Evolutionary conservation across 1,140 invertebrate genomes (phyloP).

Genomic region (Babylonia areolata): DNA sequence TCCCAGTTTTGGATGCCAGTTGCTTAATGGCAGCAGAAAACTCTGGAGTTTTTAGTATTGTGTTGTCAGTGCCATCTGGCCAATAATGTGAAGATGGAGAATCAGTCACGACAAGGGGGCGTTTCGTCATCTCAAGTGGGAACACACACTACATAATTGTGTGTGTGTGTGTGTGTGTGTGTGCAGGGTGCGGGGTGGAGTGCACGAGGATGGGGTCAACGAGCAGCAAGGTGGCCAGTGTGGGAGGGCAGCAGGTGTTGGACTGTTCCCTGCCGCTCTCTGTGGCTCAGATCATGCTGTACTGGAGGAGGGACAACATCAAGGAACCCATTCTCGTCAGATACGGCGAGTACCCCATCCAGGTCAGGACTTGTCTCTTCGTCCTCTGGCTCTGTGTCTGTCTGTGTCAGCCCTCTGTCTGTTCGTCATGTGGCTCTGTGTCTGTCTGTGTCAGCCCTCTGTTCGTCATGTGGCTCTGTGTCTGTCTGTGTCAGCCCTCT

Average conservation of each 20-base stretch:
- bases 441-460: no score
- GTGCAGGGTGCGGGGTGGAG: not conserved
- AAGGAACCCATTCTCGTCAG: slow-evolving; percentile 47
- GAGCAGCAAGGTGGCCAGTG: slow-evolving; percentile 82
- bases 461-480: no score
- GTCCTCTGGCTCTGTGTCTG: not conserved
- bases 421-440: no score
- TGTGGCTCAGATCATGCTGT: slow-evolving; percentile 88
- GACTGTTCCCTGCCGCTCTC: slow-evolving; percentile 97
- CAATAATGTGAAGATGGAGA: no score
- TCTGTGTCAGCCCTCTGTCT: no score
- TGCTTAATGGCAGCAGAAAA: no score
- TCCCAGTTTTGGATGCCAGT: no score
- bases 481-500: no score
- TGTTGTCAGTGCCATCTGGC: no score
- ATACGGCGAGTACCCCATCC: slow-evolving; percentile 94
- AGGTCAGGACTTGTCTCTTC: slow-evolving; percentile 80
- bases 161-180: no score
- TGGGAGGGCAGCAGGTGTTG: slow-evolving; percentile 96
- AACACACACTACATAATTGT: no score
- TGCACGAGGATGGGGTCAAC: not conserved
- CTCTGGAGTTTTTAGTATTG: no score
- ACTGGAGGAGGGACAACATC: slow-evolving; percentile 95
- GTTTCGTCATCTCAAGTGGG: not conserved
- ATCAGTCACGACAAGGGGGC: not conserved